Conservation (phyloP, 2,113 vertebrate genomes). For the Tachuris rubrigastra region DNA sequence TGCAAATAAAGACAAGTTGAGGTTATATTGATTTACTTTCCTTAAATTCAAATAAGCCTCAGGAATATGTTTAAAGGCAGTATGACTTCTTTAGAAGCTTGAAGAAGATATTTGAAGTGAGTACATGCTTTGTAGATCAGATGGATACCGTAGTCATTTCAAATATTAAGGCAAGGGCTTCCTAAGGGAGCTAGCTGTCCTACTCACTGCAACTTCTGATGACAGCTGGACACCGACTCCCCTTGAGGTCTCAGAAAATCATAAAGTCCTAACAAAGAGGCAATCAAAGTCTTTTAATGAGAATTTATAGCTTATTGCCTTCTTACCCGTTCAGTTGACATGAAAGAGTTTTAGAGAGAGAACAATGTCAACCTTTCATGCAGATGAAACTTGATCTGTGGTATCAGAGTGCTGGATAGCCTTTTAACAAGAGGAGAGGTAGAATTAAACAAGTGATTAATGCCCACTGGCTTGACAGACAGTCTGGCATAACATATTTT, state of each 20-base stretch:
- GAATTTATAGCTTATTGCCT: neutral
- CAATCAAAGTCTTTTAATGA: neutral
- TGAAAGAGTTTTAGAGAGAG: neutral
- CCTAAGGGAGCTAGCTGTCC: neutral
- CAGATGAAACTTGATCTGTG: neutral
- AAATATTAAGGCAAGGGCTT: neutral
- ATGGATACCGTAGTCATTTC: neutral
- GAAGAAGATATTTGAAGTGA: neutral
- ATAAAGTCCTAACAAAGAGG: neutral
- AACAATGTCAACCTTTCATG: neutral
- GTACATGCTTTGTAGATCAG: neutral
- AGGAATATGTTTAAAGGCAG: conserved; percentile 2
- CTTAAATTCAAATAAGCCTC: conserved; percentile 20
- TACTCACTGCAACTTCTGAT: neutral
- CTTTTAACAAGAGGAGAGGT: neutral
- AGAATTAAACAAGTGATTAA: neutral
- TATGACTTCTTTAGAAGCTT: conserved; percentile 8
- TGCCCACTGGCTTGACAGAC: neutral
- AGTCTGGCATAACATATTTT: neutral
- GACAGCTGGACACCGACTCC: neutral
- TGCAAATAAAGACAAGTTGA: conserved; percentile 33
- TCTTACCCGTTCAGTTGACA: neutral
- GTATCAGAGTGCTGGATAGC: neutral
- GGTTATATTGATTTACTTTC: conserved; percentile 36
- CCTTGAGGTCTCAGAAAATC: neutral